Evolutionary conservation across 2,113 vertebrate genomes (phyloP), one percentile per base, ranked within the genome.

Genomic region (Oncorhynchus clarkii): DNA sequence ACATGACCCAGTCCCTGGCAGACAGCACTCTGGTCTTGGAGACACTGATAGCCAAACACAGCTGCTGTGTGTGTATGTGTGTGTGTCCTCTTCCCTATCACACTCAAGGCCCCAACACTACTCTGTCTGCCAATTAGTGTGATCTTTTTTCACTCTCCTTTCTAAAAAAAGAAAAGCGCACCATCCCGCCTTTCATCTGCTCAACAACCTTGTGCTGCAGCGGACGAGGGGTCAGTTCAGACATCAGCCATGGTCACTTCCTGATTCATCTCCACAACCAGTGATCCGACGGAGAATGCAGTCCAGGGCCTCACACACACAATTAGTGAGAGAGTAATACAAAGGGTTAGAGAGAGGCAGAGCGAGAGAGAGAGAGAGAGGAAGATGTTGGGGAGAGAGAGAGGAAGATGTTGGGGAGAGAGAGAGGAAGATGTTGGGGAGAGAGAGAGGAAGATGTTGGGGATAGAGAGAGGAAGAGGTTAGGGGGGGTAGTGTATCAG

Each of bases 181-280:
- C 76, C 85, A 79, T 80, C 16, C 67, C 78, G 3, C 14, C 49
- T 97, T 96, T 97, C 93, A 97, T 97, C 96, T 95, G 89, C 88
- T 57, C 68, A 82, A 88, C 79, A 93, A 93, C 90, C 91, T 90
- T 82, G 88, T 91, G 88, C 86, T 73, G 82, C 76, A 90, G 73
- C 75, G 78, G 92, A 90, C 14, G 93, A 90, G 88, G 88, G 93
- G 93, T 93, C 94, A 95, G 95, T 86, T 91, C 89, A 95, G 92
- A 95, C 94, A 92, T 94, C 92, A 94, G 88, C 90, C 88, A 84
- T 73, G 94, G 93, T 95, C 93, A 95, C 91, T 96, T 97, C 94
- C 95, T 92, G 91, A 92, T 93, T 90, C 91, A 92, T 94, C 88
- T 87, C 87, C 76, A 85, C 85, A 89, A 79, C 31, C 69, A 29